Evolutionary conservation across 2,797 vertebrate species (phyloP), one percentile per base, ranked within the genome.

Genomic region (Enteromius argenteus): DNA sequence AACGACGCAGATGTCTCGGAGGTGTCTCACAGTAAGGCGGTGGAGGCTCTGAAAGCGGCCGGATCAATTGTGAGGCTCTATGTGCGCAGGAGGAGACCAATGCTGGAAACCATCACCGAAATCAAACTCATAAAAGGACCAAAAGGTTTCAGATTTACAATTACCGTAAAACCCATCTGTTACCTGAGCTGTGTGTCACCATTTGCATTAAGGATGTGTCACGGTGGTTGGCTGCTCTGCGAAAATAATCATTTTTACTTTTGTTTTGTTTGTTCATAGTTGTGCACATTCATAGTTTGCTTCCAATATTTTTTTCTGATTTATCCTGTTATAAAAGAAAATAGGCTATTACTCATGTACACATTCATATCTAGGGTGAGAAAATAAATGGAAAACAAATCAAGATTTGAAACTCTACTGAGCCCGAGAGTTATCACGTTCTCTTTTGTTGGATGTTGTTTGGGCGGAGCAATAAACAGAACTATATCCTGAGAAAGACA

Each of bases 51-150:
- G 27, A 99, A 99, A 89, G 97, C 98, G 72, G 98, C 98, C 0
- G 98, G 98, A 1, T 99, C 97, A 23, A 98, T 98, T 0, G 98
- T 99, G 5, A 93, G 96, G 0, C 93, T 99, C 49, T 99, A 99
- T 0, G 97, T 99, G 21, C 96, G 98, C 5, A 94, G 98, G 86
- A 96, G 98, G 66, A 94, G 98, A 88, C 97, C 98, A 2, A 97
- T 98, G 94, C 93, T 98, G 88, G 98, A 99, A 93, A 98, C 98
- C 1, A 94, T 99, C 27, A 95, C 97, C 39, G 98, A 99, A 92
- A 97, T 99, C 91, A 98, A 99, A 93, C 95, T 99, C 86, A 95
- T 97, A 91, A 99, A 99, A 95, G 97, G 97, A 89, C 97, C 98
- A 88, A 99, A 99, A 97, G 98, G 98, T 99, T 94, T 67, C 1